phyloP scores from a whole-genome alignment of 2,113 vertebrate genomes.

The Axis porcinus region DNA sequence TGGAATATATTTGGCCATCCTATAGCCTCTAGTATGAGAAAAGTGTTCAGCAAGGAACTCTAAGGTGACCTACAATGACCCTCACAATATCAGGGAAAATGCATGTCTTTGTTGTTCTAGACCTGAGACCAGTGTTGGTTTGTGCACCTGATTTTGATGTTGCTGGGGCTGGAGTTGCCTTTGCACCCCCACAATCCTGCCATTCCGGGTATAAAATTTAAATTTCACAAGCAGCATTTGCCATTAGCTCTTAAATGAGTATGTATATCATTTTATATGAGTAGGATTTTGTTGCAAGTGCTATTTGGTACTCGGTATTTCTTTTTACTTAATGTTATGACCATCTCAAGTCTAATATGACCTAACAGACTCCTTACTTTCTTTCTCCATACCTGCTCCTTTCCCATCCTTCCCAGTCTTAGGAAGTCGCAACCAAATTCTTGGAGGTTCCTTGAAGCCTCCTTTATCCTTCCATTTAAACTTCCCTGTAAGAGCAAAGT shows the following conservation, averaged over 20 bases:
- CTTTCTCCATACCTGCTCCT: neutral
- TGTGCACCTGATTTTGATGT: neutral
- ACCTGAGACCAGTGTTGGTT: neutral
- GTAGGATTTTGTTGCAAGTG: neutral
- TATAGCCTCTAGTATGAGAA: neutral
- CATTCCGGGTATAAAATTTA: neutral
- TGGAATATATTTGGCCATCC: neutral
- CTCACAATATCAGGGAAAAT: neutral
- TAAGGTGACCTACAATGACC: neutral
- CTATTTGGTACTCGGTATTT: neutral
- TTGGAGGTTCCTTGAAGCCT: neutral
- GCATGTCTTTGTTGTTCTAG: neutral
- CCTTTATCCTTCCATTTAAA: neutral
- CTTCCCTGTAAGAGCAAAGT: neutral
- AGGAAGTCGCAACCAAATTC: neutral
- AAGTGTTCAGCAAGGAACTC: neutral
- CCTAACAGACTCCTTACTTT: neutral
- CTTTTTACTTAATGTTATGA: neutral
- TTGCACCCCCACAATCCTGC: neutral
- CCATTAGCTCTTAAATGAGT: neutral
- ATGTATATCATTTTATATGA: neutral
- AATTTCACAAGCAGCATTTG: neutral
- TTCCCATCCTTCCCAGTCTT: neutral
- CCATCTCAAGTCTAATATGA: neutral
- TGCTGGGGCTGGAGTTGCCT: neutral